A percentile compares a stretch with the other conserved stretches of the same genome.
These are phyloP conservation scores for Sarcophaga bullata DNA, from an alignment of 1,140 invertebrate species.

Conservation along the genomic window DNA sequence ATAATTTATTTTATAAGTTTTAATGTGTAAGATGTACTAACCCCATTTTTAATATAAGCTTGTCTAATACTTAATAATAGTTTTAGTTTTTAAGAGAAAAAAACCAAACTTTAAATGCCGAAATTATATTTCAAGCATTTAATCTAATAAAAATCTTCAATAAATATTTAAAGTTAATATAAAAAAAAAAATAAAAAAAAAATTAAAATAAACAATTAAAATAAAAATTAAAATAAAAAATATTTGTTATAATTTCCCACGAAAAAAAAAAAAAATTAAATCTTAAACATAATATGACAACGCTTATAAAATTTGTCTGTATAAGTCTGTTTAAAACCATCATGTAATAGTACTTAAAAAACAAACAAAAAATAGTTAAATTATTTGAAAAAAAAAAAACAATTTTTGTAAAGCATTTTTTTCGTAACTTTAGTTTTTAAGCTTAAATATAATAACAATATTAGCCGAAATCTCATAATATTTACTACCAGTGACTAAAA, in stretches of 20 bases:
- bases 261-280: not conserved
- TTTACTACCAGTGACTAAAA: too few species aligned
- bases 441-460: too few species aligned
- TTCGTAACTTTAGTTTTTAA: too few species aligned
- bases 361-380: too few species aligned
- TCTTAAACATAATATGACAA: too few species aligned
- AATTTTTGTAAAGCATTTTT: too few species aligned
- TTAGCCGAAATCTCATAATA: too few species aligned
- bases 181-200: not conserved
- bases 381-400: too few species aligned
- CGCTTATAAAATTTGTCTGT: too few species aligned
- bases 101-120: not conserved
- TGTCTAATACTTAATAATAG: not conserved
- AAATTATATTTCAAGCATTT: not conserved
- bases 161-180: not conserved
- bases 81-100: not conserved
- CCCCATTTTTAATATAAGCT: slow-evolving; percentile 14
- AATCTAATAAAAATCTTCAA: not conserved
- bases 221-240: not conserved
- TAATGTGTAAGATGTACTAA: slow-evolving; percentile 18
- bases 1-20: not conserved
- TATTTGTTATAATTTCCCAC: not conserved
- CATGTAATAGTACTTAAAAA: too few species aligned
- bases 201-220: not conserved
- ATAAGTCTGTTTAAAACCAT: too few species aligned